A percentile compares a stretch with the other conserved stretches of the same genome.
phyloP scores from a whole-genome alignment of 2,113 vertebrate genomes.

The Marmota monax region DNA sequence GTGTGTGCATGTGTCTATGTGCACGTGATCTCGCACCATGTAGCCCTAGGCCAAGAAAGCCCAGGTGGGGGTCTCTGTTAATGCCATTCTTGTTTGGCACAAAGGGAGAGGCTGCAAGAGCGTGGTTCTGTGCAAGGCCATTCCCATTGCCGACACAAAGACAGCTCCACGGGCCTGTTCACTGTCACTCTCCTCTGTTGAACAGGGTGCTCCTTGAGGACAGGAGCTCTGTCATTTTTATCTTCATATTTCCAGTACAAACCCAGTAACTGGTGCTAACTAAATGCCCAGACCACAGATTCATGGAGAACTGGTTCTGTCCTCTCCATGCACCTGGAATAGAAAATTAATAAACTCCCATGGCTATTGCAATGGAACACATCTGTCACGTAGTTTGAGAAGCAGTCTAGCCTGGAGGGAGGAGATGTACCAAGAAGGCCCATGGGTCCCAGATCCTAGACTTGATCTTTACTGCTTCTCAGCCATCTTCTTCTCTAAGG shows the following conservation, averaged over 20 bases:
- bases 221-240: too few relatives aligned
- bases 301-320: neutral
- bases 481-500: neutral
- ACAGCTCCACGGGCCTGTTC: neutral
- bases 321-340: rapidly evolving
- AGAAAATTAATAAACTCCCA: rapidly evolving
- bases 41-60: neutral
- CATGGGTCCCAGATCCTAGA: rapidly evolving
- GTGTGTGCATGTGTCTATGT: neutral
- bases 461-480: neutral
- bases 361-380: rapidly evolving
- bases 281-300: neutral
- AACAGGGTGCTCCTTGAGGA: neutral
- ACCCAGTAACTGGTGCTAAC: neutral
- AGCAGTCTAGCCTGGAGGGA: neutral
- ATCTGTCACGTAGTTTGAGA: neutral
- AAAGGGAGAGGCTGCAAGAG: neutral
- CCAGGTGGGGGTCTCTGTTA: neutral
- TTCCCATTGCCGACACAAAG: neutral
- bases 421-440: neutral
- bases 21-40: neutral
- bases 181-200: neutral
- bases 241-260: neutral
- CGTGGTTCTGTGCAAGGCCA: neutral
- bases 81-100: neutral